Evolutionary conservation across 2,888 invertebrate genomes (phyloP).

Genomic region (Octonoba sinensis): DNA sequence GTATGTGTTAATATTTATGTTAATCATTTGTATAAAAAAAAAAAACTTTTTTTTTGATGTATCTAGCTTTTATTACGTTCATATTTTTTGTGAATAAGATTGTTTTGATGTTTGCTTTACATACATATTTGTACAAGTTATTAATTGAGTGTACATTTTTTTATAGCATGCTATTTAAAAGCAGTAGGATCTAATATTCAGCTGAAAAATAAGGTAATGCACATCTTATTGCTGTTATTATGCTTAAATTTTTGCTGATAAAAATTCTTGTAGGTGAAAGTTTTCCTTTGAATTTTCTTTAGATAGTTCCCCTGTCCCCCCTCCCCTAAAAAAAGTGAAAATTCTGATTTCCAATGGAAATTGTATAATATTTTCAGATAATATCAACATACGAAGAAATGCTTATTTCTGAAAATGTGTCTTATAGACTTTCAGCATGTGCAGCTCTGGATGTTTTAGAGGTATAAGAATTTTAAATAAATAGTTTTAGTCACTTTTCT

Average conservation of each 20-base stretch:
- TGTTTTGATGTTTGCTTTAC: too few species aligned
- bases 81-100: too few species aligned
- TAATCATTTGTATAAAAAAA: too few species aligned
- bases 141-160: background rate
- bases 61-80: too few species aligned
- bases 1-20: too few species aligned
- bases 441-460: conserved; percentile 41
- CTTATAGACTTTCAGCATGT: conserved; percentile 32
- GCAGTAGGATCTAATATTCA: conserved; percentile 39
- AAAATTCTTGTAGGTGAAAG: background rate
- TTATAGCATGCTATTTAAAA: conserved; percentile 48
- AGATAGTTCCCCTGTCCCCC: too few species aligned
- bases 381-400: conserved; percentile 40
- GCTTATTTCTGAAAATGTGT: conserved; percentile 30
- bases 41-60: too few species aligned
- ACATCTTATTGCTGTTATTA: background rate
- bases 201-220: conserved; percentile 19
- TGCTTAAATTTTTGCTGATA: background rate
- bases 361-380: conserved; percentile 20
- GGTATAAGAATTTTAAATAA: conserved; percentile 15
- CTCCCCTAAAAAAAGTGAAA: background rate
- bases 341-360: background rate
- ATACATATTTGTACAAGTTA: background rate
- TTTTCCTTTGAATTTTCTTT: background rate
- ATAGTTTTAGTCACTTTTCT: background rate